Conservation (phyloP, 1,140 invertebrate genomes). For the Drosophila ironensis region DNA sequence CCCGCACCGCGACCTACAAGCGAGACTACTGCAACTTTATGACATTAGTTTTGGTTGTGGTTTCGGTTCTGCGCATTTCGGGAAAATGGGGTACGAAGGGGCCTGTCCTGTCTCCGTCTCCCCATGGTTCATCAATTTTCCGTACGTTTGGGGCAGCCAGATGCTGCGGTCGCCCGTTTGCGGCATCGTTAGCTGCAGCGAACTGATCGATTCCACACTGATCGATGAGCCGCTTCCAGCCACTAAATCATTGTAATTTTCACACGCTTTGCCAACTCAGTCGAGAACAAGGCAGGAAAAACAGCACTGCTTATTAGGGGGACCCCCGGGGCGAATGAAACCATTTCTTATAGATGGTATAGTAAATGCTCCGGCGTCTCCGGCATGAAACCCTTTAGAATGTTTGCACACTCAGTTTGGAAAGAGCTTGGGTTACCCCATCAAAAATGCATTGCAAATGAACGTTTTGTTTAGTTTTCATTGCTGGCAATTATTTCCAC, state of each 20-base stretch:
- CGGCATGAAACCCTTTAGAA: no score
- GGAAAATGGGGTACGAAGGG: background rate
- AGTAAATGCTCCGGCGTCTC: no score
- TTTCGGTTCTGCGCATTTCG: slow-evolving; percentile 7
- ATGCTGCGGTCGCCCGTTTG: slow-evolving; percentile 24
- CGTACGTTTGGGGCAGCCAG: slow-evolving; percentile 35
- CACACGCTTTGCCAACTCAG: slow-evolving; percentile 36
- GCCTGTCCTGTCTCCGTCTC: background rate
- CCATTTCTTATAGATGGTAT: slow-evolving; percentile 6
- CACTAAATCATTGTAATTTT: slow-evolving; percentile 55
- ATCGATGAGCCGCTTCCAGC: slow-evolving; percentile 45
- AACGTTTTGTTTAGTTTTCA: background rate
- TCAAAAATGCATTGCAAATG: no score
- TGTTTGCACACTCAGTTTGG: no score
- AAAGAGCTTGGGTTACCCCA: background rate
- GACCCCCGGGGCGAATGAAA: slow-evolving; percentile 19
- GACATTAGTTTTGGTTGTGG: slow-evolving; percentile 52
- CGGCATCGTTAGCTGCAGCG: slow-evolving; percentile 29
- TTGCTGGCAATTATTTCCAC: background rate
- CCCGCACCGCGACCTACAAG: background rate
- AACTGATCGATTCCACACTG: slow-evolving; percentile 45
- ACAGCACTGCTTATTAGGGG: background rate
- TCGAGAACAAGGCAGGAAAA: slow-evolving; percentile 15
- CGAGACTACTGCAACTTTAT: slow-evolving; percentile 48
- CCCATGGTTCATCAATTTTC: slow-evolving; percentile 48